Evolutionary conservation across 2,113 vertebrate genomes (phyloP).

Genomic region (Heterotilapia buettikoferi): DNA sequence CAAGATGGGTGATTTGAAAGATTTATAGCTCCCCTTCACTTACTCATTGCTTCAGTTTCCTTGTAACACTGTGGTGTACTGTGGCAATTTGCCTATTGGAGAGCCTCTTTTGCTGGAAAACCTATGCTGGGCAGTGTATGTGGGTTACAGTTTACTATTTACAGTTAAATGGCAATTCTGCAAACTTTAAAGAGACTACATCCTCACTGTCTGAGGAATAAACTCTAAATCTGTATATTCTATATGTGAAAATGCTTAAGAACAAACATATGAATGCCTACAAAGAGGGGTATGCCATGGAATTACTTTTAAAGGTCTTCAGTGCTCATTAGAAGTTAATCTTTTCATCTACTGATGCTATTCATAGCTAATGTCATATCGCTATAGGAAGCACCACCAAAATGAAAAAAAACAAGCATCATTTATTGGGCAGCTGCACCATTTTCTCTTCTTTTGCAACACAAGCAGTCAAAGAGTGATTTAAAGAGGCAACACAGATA

Average conservation of each 20-base stretch:
- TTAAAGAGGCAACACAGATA: neutral
- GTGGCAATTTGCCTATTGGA: conserved; percentile 62
- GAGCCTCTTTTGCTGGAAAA: conserved; percentile 34
- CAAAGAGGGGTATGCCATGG: neutral
- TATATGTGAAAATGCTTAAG: neutral
- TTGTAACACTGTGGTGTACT: conserved; percentile 14
- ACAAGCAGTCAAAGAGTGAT: neutral
- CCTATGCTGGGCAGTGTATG: neutral
- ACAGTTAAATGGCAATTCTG: conserved; percentile 11
- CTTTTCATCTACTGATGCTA: neutral
- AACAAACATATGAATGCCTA: neutral
- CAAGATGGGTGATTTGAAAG: conserved; percentile 50
- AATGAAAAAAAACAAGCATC: neutral
- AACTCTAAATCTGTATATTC: neutral
- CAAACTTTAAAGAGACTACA: neutral
- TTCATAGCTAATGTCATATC: neutral
- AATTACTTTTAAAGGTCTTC: neutral
- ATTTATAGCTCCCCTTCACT: conserved; percentile 53
- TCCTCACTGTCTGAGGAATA: neutral
- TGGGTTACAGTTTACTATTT: neutral
- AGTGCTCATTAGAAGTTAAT: neutral
- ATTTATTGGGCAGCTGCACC: neutral
- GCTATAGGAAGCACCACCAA: neutral
- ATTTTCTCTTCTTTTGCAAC: neutral
- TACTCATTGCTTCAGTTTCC: conserved; percentile 51